Conservation (phyloP, 2,113 vertebrate genomes). For the Plestiodon gilberti region DNA sequence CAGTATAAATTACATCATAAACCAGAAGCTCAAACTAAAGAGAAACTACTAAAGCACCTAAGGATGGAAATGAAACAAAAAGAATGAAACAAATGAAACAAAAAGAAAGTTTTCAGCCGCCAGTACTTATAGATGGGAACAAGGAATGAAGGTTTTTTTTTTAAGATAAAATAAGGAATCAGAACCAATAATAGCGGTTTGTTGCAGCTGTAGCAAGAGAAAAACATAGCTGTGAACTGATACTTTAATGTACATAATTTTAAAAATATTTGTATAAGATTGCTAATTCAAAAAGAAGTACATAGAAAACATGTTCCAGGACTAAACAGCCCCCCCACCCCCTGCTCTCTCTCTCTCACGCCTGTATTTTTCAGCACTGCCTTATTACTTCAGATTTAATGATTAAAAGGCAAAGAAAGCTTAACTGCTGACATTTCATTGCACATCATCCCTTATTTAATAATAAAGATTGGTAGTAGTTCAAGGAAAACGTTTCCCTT, state of each 20-base stretch:
- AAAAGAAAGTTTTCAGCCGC: not conserved
- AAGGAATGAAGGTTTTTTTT: not conserved
- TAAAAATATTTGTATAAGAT: not conserved
- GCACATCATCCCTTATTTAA: slow-evolving; percentile 3
- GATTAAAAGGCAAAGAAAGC: not conserved
- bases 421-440: slow-evolving; percentile 5
- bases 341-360: too few species aligned
- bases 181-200: not conserved
- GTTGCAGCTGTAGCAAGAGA: not conserved
- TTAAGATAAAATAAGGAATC: not conserved
- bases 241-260: not conserved
- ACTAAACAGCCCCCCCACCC: too few species aligned
- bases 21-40: too few species aligned
- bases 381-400: slow-evolving; percentile 22
- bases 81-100: not conserved
- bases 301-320: not conserved
- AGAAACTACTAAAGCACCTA: too few species aligned
- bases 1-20: too few species aligned
- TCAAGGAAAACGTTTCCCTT: slow-evolving; percentile 19
- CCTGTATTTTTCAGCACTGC: not conserved
- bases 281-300: not conserved
- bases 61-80: not conserved
- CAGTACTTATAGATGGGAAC: not conserved
- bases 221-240: not conserved
- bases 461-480: slow-evolving; percentile 32